These are phyloP conservation scores for Linyphia triangularis DNA, from an alignment of 2,888 invertebrate species.

Conservation along the genomic window DNA sequence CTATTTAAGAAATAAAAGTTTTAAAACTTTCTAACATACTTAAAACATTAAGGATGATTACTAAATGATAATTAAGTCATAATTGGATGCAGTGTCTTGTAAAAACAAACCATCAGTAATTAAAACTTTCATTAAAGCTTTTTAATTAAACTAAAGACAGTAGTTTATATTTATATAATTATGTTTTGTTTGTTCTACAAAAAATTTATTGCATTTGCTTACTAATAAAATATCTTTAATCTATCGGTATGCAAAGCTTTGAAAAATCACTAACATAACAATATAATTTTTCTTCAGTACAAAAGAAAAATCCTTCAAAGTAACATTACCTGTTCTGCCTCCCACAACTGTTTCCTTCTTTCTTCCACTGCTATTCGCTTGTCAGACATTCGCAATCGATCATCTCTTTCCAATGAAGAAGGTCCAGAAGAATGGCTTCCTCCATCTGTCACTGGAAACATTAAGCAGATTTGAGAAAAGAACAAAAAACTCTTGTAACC, in stretches of 20 bases:
- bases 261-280: neutral
- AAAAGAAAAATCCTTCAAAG: neutral
- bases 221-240: neutral
- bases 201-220: neutral
- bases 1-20: too few relatives aligned
- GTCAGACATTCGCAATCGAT: conserved; percentile 67
- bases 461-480: too few relatives aligned
- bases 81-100: too few relatives aligned
- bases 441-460: conserved; percentile 32
- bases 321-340: conserved; percentile 86
- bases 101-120: too few relatives aligned
- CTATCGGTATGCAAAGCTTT: neutral
- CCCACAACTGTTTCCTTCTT: conserved; percentile 91
- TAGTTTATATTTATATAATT: neutral
- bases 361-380: conserved; percentile 87
- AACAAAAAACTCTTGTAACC: too few relatives aligned
- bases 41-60: too few relatives aligned
- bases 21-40: too few relatives aligned
- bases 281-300: neutral
- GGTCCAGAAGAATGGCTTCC: conserved; percentile 55
- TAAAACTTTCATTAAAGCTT: too few relatives aligned
- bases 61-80: too few relatives aligned
- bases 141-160: too few relatives aligned
- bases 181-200: neutral
- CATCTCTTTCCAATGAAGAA: conserved; percentile 47